Evolutionary conservation across 2,888 invertebrate species (phyloP).

Genomic region (Taphrorychus bicolor): DNA sequence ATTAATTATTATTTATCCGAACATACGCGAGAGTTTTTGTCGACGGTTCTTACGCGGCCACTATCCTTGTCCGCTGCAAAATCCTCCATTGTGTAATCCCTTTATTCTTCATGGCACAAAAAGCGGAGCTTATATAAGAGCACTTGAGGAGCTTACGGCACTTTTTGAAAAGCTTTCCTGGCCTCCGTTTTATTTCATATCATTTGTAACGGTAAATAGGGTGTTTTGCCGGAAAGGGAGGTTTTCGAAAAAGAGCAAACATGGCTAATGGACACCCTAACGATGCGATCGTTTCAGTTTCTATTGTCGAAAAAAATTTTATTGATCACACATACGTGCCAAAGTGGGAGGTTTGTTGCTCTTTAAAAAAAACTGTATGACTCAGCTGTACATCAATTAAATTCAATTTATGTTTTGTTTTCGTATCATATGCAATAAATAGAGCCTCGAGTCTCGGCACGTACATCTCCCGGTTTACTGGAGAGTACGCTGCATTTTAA

Average conservation of each 20-base stretch:
- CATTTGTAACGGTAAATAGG: slow-evolving; percentile 25
- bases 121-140: slow-evolving; percentile 21
- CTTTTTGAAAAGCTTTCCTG: slow-evolving; percentile 27
- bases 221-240: slow-evolving; percentile 8
- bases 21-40: background rate
- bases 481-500: slow-evolving; percentile 22
- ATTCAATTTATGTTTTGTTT: slow-evolving; percentile 18
- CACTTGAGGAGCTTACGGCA: slow-evolving; percentile 27
- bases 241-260: slow-evolving; percentile 6
- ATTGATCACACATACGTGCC: background rate
- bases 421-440: slow-evolving; percentile 35
- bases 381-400: background rate
- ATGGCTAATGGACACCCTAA: slow-evolving; percentile 4
- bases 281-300: background rate
- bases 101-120: slow-evolving; percentile 27
- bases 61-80: background rate
- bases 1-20: background rate
- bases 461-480: slow-evolving; percentile 26
- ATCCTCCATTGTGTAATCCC: slow-evolving; percentile 24
- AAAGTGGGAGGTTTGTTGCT: no score
- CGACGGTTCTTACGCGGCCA: background rate
- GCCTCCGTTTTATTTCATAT: slow-evolving; percentile 20
- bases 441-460: slow-evolving; percentile 15
- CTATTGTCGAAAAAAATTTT: slow-evolving; percentile 5
- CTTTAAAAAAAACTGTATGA: background rate